Evolutionary conservation across 2,797 vertebrate species (phyloP).

Genomic region (Manis pentadactyla): DNA sequence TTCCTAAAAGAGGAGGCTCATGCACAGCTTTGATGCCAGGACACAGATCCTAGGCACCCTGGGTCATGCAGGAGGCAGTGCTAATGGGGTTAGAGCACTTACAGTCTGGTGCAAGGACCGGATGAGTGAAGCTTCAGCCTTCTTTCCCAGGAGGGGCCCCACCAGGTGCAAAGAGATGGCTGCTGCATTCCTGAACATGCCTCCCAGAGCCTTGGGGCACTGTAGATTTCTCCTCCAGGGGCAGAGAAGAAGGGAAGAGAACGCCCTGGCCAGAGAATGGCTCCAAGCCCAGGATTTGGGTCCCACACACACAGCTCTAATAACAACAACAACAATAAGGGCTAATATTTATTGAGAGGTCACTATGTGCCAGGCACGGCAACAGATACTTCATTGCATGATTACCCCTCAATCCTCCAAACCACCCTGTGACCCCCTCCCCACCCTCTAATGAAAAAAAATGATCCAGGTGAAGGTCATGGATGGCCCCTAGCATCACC

Average conservation of each 20-base stretch:
- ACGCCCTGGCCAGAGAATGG: constrained; percentile 40
- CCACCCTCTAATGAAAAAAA: not conserved
- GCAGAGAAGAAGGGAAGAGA: constrained; percentile 33
- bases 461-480: not conserved
- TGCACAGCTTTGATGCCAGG: not conserved
- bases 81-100: constrained; percentile 21
- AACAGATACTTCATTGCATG: not conserved
- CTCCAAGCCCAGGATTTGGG: not conserved
- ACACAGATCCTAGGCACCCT: not conserved
- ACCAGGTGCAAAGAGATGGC: constrained; percentile 18
- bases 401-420: not conserved
- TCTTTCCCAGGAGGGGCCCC: constrained; percentile 59
- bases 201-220: constrained; percentile 30
- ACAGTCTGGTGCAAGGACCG: constrained; percentile 73
- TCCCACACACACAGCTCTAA: not conserved
- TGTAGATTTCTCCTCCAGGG: constrained; percentile 6
- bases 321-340: not conserved
- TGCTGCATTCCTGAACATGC: constrained; percentile 66
- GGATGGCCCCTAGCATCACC: not conserved
- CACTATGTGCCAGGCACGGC: too few species aligned
- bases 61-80: not conserved
- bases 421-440: too few species aligned
- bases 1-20: not conserved
- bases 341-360: not conserved
- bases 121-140: constrained; percentile 29